phyloP scores from a whole-genome alignment of 2,888 invertebrate genomes.

The Dasypolia templi region DNA sequence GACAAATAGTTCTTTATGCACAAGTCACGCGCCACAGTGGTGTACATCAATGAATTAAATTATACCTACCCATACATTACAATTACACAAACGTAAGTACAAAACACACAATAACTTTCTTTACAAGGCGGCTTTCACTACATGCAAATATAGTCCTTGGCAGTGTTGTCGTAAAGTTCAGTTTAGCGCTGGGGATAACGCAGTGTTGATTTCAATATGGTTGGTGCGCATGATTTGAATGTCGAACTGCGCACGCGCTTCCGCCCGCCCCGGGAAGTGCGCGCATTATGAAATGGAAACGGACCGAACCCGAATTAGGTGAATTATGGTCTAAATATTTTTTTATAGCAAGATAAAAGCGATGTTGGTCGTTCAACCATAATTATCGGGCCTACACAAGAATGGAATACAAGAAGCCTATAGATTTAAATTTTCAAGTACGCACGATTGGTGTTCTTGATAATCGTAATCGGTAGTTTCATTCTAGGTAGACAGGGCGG shows the following conservation, averaged over 20 bases:
- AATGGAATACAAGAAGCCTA: conserved; percentile 3
- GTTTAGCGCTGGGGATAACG: conserved; percentile 54
- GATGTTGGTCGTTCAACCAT: conserved; percentile 13
- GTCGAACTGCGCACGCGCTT: conserved; percentile 77
- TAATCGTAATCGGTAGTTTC: too few relatives aligned
- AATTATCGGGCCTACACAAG: conserved; percentile 5
- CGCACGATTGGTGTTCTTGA: not conserved
- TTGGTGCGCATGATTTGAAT: conserved; percentile 78
- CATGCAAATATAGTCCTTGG: conserved; percentile 66
- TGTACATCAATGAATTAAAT: conserved; percentile 81
- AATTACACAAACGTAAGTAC: conserved; percentile 58
- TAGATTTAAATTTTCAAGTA: not conserved
- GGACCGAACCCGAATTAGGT: conserved; percentile 61
- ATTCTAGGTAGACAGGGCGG: not conserved
- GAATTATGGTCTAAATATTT: conserved; percentile 52
- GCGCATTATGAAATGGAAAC: conserved; percentile 74
- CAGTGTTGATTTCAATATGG: conserved; percentile 71
- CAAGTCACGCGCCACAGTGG: conserved; percentile 80
- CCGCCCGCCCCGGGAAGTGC: conserved; percentile 77
- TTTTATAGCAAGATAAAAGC: conserved; percentile 37
- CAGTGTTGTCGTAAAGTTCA: conserved; percentile 58
- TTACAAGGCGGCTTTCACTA: conserved; percentile 79
- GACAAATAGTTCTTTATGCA: conserved; percentile 71
- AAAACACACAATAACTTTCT: conserved; percentile 81
- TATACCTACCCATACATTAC: conserved; percentile 70